phyloP scores from a whole-genome alignment of 2,113 vertebrate species.

The Gobio gobio region DNA sequence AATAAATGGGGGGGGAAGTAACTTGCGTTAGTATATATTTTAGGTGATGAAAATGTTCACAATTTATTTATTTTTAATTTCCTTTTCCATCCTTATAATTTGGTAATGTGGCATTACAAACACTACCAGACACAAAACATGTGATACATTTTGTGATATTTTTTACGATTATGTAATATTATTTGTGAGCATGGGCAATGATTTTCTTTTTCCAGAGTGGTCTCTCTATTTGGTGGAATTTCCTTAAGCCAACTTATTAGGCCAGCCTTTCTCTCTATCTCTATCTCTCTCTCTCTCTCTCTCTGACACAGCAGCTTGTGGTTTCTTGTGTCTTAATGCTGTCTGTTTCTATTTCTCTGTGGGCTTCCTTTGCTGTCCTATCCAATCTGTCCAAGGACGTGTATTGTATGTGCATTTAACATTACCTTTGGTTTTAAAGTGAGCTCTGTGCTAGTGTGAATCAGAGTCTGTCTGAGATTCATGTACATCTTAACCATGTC shows the following conservation, averaged over 20 bases:
- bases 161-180: too few species aligned
- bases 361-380: constrained; percentile 11
- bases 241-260: constrained; percentile 7
- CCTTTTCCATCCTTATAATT: not conserved
- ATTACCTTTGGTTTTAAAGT: constrained; percentile 22
- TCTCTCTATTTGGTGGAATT: not conserved
- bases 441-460: not conserved
- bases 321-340: constrained; percentile 23
- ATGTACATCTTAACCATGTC: not conserved
- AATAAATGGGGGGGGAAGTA: too few species aligned
- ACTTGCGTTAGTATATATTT: not conserved
- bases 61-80: too few species aligned
- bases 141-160: too few species aligned
- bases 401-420: constrained; percentile 27
- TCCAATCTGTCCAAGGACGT: not conserved
- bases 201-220: not conserved
- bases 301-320: constrained; percentile 28
- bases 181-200: not conserved
- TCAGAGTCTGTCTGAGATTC: constrained; percentile 38
- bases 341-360: constrained; percentile 25
- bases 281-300: not conserved
- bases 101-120: not conserved
- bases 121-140: not conserved
- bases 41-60: not conserved
- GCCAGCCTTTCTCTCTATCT: not conserved